These are phyloP conservation scores for Escarpia spicata DNA, from an alignment of 2,888 invertebrate genomes.

Conservation along the genomic window DNA sequence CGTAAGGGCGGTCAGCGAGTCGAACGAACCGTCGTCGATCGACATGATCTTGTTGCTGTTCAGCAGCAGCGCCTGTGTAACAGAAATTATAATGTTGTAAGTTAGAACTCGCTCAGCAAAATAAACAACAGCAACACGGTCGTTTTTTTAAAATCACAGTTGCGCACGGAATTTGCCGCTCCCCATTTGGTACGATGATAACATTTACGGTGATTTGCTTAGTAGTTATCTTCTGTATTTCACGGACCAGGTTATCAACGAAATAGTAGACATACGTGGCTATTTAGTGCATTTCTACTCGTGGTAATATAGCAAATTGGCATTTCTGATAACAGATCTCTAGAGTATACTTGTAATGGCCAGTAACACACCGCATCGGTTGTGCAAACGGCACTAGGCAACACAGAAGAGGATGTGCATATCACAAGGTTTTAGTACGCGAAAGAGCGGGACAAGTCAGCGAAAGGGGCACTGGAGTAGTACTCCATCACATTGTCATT, in stretches of 20 bases:
- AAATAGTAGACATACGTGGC: background rate
- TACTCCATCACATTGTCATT: background rate
- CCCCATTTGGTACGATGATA: too few species aligned
- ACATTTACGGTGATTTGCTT: too few species aligned
- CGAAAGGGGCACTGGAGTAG: background rate
- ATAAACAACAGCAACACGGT: background rate
- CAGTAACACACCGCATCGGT: background rate
- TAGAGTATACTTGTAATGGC: background rate
- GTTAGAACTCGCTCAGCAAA: background rate
- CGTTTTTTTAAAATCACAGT: background rate
- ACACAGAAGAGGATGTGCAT: background rate
- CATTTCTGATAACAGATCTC: background rate
- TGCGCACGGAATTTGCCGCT: too few species aligned
- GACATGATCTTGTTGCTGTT: background rate
- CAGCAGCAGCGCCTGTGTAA: constrained; percentile 1
- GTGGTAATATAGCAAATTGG: background rate
- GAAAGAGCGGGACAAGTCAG: background rate
- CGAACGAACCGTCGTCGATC: constrained; percentile 30
- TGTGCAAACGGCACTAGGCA: background rate
- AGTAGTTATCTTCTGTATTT: background rate
- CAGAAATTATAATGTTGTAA: background rate
- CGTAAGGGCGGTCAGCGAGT: constrained; percentile 21
- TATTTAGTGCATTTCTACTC: background rate
- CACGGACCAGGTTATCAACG: background rate
- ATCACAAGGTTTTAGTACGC: background rate